Base-by-base conservation (phyloP, 2,888 invertebrate genomes). In the Epiblema foenella region DNA sequence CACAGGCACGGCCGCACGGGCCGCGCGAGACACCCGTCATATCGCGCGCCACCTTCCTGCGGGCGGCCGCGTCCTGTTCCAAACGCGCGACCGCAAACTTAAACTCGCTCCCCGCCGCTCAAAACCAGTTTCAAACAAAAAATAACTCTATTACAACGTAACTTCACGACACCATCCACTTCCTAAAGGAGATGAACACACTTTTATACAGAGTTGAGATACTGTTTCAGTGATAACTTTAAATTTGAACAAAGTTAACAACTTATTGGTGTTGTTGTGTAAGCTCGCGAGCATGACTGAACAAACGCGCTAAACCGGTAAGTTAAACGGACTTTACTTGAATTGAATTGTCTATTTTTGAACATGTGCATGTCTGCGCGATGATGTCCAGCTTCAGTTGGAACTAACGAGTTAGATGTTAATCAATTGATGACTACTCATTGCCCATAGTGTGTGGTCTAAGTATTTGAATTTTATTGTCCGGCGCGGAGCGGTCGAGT, bases 241-340 rank as follows among this genome's bases (percentile, higher is more conserved):
- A 73, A 89, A 89, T 83, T 89, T 90, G 84, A 66, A 79, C 75
- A 81, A 89, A 89, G 87, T 89, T 88, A 89, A 74, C 75, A 73
- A 68, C 76, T 80, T 77, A 81, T 63, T 68, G 54, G 67, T 84
- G 84, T 86, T 84, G 81, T 81, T 85, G 83, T 85, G 85, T 84
- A 81, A 84, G 83, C 84, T 87, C 80, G 79, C 82, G 85, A 85
- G 86, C 82, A 91, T 89, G 89, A 85, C 87, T 85, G 88, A 84
- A 83, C 87, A 83, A 85, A 87, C 86, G 85, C 84, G 81, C 81
- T 90, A 89, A 92, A 92, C 91, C 89, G 91, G 91, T 91, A 91
- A 90, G 92, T 91, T 81, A 87, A 88, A 89, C 85, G 83, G 81
- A 86, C 83, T 82, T 85, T 87, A 87, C 85, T 86, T 86, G 85